These are phyloP conservation scores for Drosophila niveifrons DNA, from an alignment of 2,888 invertebrate genomes.

Conservation along the genomic window DNA sequence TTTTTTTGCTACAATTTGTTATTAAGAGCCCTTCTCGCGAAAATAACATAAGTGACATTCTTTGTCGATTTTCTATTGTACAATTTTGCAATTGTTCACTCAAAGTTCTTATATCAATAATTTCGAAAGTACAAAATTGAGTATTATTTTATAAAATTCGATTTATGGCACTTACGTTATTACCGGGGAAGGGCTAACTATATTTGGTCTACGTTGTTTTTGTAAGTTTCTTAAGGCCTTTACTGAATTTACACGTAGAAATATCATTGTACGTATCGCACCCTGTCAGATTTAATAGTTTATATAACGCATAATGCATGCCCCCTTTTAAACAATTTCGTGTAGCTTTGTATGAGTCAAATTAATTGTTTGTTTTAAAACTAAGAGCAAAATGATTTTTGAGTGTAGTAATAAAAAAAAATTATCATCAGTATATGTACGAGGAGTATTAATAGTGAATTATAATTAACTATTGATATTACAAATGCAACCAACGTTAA, in stretches of 20 bases:
- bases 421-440: slow-evolving; percentile 50
- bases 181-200: neutral
- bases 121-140: too few relatives aligned
- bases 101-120: too few relatives aligned
- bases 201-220: slow-evolving; percentile 20
- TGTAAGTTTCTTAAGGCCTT: slow-evolving; percentile 69
- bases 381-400: slow-evolving; percentile 9
- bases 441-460: slow-evolving; percentile 30
- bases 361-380: neutral
- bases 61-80: too few relatives aligned
- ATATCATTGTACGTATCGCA: slow-evolving; percentile 60
- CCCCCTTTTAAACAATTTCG: slow-evolving; percentile 49
- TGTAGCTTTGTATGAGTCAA: slow-evolving; percentile 25
- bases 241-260: slow-evolving; percentile 63
- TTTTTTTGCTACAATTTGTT: neutral
- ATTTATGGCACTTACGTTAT: too few relatives aligned
- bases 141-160: too few relatives aligned
- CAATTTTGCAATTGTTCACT: too few relatives aligned
- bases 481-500: slow-evolving; percentile 68
- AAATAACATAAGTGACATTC: too few relatives aligned
- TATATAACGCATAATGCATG: slow-evolving; percentile 46
- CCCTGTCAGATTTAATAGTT: slow-evolving; percentile 66
- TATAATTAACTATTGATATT: slow-evolving; percentile 50
- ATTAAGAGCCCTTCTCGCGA: neutral
- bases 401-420: slow-evolving; percentile 64